Base-by-base conservation (phyloP, 2,797 vertebrate genomes). In the Macrochelys suwanniensis region DNA sequence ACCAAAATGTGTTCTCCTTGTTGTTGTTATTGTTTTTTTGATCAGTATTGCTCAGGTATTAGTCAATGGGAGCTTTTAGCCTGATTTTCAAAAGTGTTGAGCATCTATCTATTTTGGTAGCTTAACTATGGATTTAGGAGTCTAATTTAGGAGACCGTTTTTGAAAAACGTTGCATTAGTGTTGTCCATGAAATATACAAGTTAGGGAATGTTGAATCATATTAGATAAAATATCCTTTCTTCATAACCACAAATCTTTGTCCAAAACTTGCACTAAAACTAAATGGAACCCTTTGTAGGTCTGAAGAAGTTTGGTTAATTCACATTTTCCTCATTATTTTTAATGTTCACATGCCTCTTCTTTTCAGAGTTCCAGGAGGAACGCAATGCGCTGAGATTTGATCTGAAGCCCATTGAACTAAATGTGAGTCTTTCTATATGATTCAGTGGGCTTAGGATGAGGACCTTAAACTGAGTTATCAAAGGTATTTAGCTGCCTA, bases 1-100 rank as follows among this genome's bases (percentile, higher is more conserved):
- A 96, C 97, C 95, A 94, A 91, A 85, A 65, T 65, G 45, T 56
- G 91, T 92, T 89, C 71, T 85, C 71, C 86, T 81, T 53, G 81
- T 45, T 84, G 83, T 68, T 37, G 17, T 53, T 51, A 15, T 19
- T 53, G 51, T 57, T 57, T 25, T 57, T 61, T 31, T 61, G 91
- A 91, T 86, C 88, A 57, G 13, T 53, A 5, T 77, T 95, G 61
- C 37, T 94, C 76, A 53, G 83, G 88, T 80, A 76, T 77, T 85
- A 53, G 7, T 54, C 80, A 71, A 23, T 89, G 42, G 78, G 87
- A 93, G 77, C 65, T 45, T 57, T 79, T 74, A 68, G 19, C 19
- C n/a, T 68, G 65, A 37, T 68, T 68, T 68, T 68, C n/a, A 37
- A 37, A 68, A 68, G 65, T 23, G n/a, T 17, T 23, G 65, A 37